Evolutionary conservation across 2,888 invertebrate species (phyloP), one percentile per base, ranked within the genome.

Genomic region (Thereva nobilitata): DNA sequence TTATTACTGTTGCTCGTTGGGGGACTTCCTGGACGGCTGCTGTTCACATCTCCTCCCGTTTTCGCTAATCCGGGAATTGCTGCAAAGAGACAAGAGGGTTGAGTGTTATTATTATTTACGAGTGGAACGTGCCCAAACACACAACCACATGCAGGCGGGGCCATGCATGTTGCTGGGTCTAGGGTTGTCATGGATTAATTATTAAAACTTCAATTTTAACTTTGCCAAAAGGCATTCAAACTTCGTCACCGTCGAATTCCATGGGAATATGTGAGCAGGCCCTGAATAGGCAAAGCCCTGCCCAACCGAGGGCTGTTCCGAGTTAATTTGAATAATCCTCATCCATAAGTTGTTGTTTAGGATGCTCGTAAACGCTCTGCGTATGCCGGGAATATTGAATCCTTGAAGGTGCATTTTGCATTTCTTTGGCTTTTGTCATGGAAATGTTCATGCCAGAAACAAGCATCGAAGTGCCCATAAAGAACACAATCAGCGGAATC

Each of bases 61-160:
- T 73, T 89, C 80, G 79, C 87, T 86, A 76, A 86, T 84, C 78
- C 88, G 82, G 73, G 87, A 82, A 80, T 80, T 47, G 78, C 80
- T 80, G 68, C 0, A 72, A 66, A 56, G 42, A 47, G 38, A 64
- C 57, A 38, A 41, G 37, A 59, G 67, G 49, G 41, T 65, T 38
- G 44, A 56, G 45, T 47, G 45, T 37, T 66, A 66, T 56, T 56
- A 56, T 56, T 56, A 66, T 66, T 56, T 56, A 66, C 56, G 56
- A 66, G 23, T 38, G 7, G 37, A 37, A 47, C 52, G 53, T 53
- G 53, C 44, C 41, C 44, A 44, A 23, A 7, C 50, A 42, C 7
- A 35, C n/a, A 47, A 3, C n/a, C 37, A 37, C 47, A 7, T 4
- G 55, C 23, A 45, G 35, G 38, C 40, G 37, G 47, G 34, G 34